These are phyloP conservation scores for Colinus virginianus DNA, from an alignment of 2,113 vertebrate genomes.

Conservation along the genomic window DNA sequence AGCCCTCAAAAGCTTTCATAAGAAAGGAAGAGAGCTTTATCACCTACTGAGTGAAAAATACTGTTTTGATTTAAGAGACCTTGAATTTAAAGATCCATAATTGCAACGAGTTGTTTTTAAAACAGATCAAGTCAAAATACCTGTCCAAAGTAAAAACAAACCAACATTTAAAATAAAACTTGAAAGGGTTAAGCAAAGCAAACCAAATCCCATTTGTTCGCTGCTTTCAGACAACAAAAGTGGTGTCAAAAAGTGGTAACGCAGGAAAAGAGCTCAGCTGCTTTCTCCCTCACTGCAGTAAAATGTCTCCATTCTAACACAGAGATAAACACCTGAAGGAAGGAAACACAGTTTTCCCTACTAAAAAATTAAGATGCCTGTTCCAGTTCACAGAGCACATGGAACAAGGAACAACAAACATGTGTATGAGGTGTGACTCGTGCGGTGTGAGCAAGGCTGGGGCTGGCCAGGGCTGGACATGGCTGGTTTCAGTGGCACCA, in stretches of 20 bases:
- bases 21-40: background rate
- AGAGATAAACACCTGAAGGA: background rate
- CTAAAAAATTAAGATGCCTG: accelerated
- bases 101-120: background rate
- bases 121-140: background rate
- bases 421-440: accelerated
- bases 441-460: accelerated
- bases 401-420: background rate
- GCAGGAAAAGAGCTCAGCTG: background rate
- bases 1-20: background rate
- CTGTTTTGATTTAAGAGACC: background rate
- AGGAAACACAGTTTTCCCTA: background rate
- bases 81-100: background rate
- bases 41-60: slow-evolving; percentile 2
- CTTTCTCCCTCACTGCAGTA: background rate
- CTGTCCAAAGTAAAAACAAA: background rate
- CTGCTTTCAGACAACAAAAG: accelerated
- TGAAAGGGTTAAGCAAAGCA: background rate
- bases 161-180: background rate
- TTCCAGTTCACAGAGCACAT: background rate
- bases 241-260: accelerated
- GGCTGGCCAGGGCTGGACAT: background rate
- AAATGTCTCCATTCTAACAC: background rate
- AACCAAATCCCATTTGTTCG: background rate
- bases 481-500: background rate